Evolutionary conservation across 2,113 vertebrate species (phyloP).

Genomic region (Hemicordylus capensis): DNA sequence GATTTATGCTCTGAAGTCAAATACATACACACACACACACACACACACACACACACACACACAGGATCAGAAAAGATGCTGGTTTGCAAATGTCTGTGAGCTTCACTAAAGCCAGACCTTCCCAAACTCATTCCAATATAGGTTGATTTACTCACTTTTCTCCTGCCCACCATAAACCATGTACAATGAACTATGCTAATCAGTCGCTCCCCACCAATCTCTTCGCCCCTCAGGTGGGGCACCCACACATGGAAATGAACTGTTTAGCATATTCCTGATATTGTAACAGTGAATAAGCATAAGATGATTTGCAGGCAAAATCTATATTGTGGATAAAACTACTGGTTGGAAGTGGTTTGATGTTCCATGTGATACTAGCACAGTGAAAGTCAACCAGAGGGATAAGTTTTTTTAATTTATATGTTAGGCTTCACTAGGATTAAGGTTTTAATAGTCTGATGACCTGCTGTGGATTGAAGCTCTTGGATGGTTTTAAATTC

Average conservation of each 20-base stretch:
- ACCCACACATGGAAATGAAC: constrained; percentile 10
- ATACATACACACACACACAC: no score
- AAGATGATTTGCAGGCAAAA: constrained; percentile 10
- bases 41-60: no score
- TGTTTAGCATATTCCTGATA: constrained; percentile 32
- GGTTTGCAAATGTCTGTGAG: neutral
- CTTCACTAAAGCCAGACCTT: neutral
- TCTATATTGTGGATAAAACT: constrained; percentile 34
- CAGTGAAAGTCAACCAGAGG: constrained; percentile 35
- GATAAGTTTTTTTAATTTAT: constrained; percentile 31
- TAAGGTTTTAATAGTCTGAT: constrained; percentile 38
- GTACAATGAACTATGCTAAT: neutral
- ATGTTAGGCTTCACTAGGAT: constrained; percentile 8
- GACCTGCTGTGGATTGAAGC: constrained; percentile 22
- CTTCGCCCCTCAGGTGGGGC: neutral
- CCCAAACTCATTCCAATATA: neutral
- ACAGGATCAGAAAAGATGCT: neutral
- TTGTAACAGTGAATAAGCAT: constrained; percentile 11
- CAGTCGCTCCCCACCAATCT: neutral
- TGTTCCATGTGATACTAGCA: constrained; percentile 1
- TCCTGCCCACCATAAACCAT: neutral
- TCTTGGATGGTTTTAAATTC: constrained; percentile 35
- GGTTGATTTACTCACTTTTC: constrained; percentile 15
- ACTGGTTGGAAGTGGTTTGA: constrained; percentile 27
- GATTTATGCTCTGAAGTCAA: constrained; percentile 17